These are phyloP conservation scores for Leucopsar rothschildi DNA, from an alignment of 2,113 vertebrate genomes.

Conservation along the genomic window DNA sequence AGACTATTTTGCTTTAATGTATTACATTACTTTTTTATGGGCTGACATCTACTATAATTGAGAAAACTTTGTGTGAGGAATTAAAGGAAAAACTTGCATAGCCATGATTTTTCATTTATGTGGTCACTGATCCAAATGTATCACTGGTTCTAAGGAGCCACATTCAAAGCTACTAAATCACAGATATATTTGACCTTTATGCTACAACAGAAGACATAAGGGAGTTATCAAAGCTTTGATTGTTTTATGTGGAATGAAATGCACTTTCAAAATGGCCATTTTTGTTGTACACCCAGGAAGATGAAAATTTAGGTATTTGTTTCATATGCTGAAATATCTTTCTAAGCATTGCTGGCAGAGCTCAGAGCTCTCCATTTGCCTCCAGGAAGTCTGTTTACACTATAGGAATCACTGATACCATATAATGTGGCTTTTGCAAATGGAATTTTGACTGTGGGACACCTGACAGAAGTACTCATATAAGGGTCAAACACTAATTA, in stretches of 20 bases:
- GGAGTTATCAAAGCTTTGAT: not conserved
- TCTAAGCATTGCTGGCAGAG: not conserved
- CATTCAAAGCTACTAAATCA: not conserved
- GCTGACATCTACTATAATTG: not conserved
- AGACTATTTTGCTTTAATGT: not conserved
- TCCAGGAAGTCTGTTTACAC: not conserved
- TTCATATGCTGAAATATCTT: not conserved
- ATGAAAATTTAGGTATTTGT: not conserved
- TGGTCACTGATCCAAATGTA: not conserved
- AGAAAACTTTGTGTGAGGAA: not conserved
- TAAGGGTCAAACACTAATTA: not conserved
- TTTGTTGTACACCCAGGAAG: not conserved
- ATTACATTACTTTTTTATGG: not conserved
- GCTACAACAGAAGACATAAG: not conserved
- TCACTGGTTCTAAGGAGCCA: not conserved
- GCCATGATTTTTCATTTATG: not conserved
- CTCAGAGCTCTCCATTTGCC: not conserved
- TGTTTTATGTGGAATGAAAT: not conserved
- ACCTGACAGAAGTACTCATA: constrained; percentile 26
- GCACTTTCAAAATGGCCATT: not conserved
- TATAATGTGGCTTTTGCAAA: not conserved
- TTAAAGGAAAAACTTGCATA: not conserved
- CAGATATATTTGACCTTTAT: not conserved
- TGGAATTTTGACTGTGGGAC: not conserved
- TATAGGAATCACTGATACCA: not conserved